Conservation (phyloP, 2,888 invertebrate genomes). For the Hedya salicella region DNA sequence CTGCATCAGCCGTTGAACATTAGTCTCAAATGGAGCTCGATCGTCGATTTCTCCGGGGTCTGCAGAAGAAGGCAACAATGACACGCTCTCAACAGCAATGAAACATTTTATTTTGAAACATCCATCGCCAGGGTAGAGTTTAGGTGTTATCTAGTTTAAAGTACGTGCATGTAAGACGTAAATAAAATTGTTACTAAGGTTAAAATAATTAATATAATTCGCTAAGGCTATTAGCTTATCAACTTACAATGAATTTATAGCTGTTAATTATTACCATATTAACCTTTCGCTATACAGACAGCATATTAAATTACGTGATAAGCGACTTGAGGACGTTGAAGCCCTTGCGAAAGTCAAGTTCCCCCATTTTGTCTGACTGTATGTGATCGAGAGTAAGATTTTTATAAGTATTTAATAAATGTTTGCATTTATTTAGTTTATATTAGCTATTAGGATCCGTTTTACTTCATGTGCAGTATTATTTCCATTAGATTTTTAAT, state of each 20-base stretch:
- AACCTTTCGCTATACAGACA: conserved; percentile 28
- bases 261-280: conserved; percentile 35
- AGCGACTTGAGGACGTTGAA: conserved; percentile 13
- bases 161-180: conserved; percentile 28
- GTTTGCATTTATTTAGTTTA: conserved; percentile 51
- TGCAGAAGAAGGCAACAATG: neutral
- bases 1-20: neutral
- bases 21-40: neutral
- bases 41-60: neutral
- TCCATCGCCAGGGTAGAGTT: neutral
- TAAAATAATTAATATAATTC: conserved; percentile 32
- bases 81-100: neutral
- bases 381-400: conserved; percentile 40
- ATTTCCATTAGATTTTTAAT: conserved; percentile 37
- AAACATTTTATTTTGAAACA: neutral
- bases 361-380: conserved; percentile 24
- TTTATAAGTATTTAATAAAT: conserved; percentile 48
- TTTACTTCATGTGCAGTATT: conserved; percentile 49
- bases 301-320: conserved; percentile 32
- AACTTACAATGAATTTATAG: conserved; percentile 26
- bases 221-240: conserved; percentile 31
- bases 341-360: neutral
- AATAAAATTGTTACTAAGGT: conserved; percentile 33
- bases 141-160: conserved; percentile 30
- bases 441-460: conserved; percentile 37